Conservation (phyloP, 2,113 vertebrate species). For the Grammomys surdaster region DNA sequence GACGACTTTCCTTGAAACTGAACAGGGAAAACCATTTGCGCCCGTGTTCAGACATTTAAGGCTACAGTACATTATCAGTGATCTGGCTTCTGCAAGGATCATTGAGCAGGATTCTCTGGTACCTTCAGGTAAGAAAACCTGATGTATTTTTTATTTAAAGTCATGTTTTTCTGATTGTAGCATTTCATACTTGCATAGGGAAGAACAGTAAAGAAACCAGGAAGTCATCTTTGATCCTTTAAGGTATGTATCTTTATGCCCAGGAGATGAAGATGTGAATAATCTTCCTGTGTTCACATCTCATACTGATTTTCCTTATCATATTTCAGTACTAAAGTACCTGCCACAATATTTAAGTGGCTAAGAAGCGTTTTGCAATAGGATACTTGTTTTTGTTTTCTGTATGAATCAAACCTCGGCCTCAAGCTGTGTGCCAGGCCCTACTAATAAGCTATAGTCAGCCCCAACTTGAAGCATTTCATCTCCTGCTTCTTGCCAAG, state of each 20-base stretch:
- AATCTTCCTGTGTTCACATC: constrained; percentile 20
- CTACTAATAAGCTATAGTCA: neutral
- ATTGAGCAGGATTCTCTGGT: constrained; percentile 95
- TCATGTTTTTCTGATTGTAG: constrained; percentile 53
- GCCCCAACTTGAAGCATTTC: neutral
- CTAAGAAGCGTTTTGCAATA: constrained; percentile 7
- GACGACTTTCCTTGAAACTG: constrained; percentile 91
- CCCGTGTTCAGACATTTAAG: constrained; percentile 93
- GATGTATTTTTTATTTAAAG: constrained; percentile 57
- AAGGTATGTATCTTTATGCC: constrained; percentile 41
- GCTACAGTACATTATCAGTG: constrained; percentile 97
- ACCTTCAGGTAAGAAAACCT: constrained; percentile 89
- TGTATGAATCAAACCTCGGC: neutral
- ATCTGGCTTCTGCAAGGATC: constrained; percentile 95
- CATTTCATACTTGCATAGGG: constrained; percentile 8
- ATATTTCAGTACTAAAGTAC: constrained; percentile 4
- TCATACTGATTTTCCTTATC: neutral
- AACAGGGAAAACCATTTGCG: constrained; percentile 90
- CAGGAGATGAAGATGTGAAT: neutral
- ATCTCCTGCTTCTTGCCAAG: too few relatives aligned
- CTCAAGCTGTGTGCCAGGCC: neutral
- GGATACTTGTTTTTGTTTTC: neutral
- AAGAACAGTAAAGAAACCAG: neutral
- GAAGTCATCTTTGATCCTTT: constrained; percentile 28
- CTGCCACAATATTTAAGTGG: constrained; percentile 27